Percentiles rank a stretch among this genome's conserved stretches.
Conservation (phyloP, 1,140 invertebrate species). For the Drosophila mojavensis region DNA sequence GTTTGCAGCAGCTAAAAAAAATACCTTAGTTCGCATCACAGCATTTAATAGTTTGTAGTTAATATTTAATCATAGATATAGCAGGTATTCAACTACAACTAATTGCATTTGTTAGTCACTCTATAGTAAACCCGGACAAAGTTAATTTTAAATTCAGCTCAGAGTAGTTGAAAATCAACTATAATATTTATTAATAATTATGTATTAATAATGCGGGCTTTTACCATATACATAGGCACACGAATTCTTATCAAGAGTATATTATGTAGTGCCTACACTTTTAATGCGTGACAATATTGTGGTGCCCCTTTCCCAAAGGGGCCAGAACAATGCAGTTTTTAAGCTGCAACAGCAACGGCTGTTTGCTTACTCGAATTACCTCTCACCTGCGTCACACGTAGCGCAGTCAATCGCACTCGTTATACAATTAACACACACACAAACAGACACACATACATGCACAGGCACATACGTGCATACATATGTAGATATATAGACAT, state of each 20-base stretch:
- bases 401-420: slow-evolving; percentile 25
- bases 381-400: slow-evolving; percentile 47
- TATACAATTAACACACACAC: slow-evolving; percentile 39
- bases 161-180: too few relatives aligned
- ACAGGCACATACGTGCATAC: not conserved
- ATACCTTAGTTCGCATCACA: too few relatives aligned
- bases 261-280: not conserved
- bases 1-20: too few relatives aligned
- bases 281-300: slow-evolving; percentile 21
- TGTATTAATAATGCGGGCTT: too few relatives aligned
- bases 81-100: too few relatives aligned
- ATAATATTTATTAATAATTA: too few relatives aligned
- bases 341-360: slow-evolving; percentile 14
- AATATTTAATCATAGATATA: too few relatives aligned
- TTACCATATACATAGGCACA: too few relatives aligned
- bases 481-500: slow-evolving; percentile 24
- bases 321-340: slow-evolving; percentile 17
- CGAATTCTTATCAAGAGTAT: slow-evolving; percentile 3
- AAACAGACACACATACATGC: not conserved
- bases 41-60: too few relatives aligned
- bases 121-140: too few relatives aligned
- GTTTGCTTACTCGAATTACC: slow-evolving; percentile 48
- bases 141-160: too few relatives aligned
- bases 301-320: not conserved
- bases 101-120: too few relatives aligned